Base-by-base conservation (phyloP, 2,797 vertebrate genomes). In the Danio kyathit region DNA sequence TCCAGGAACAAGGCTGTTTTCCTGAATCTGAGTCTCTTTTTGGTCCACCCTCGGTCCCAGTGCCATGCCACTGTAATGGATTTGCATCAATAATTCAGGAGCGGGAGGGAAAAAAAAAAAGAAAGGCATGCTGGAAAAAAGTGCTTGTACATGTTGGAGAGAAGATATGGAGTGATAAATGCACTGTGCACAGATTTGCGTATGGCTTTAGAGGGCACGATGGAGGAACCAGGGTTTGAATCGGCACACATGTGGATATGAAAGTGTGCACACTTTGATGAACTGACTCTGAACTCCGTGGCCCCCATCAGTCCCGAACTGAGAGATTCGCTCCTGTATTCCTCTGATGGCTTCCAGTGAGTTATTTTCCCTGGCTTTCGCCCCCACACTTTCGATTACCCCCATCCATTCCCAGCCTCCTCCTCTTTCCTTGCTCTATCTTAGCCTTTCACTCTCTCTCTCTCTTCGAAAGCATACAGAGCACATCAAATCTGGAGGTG, bases 51-150 rank as follows among this genome's bases (percentile, higher is more conserved):
- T 41, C 41, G 19, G 49, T 84, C 76, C 75, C 75, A 44, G 75
- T 72, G 56, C 76, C 77, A 46, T 81, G 72, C 29, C 51, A 65
- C 66, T 70, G 51, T 81, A 87, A 86, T 84, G 86, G 81, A 74
- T 76, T 74, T 73, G 60, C 76, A 85, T 88, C 71, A 88, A 84
- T 87, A 87, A 88, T 88, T 84, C 74, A 87, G 69, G 43, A 46
- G 10, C 12, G 19, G 41, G 44, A 60, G 46, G 41, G 70, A 38
- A 29, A 54, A 56, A 56, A 54, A 56, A 56, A 74, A 54, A 12
- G 6, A 56, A 74, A 54, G 16, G 9, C 17, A 9, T 19, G 29
- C 43, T 59, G 70, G 70, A 74, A 61, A 56, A 29, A 43, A 74
- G 63, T 14, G 9, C 5, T 13, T 46, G 78, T 43, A 38, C 46